A percentile compares a stretch with the other conserved stretches of the same genome.
phyloP scores from a whole-genome alignment of 1,140 invertebrate genomes.

The Leptinotarsa defecta region DNA sequence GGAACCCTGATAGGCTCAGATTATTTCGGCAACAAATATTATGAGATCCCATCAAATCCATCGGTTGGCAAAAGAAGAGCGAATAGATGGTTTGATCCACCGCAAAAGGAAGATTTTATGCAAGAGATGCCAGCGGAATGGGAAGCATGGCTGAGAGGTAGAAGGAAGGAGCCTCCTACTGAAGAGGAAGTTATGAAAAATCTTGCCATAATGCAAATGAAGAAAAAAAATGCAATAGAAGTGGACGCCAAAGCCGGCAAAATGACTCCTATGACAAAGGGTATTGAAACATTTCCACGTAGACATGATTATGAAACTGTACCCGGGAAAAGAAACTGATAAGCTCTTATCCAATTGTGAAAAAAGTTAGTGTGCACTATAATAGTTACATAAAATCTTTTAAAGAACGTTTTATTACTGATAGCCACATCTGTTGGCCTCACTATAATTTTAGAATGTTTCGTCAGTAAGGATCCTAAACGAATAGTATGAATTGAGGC shows the following conservation, averaged over 20 bases:
- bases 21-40: slow-evolving; percentile 81
- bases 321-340: slow-evolving; percentile 40
- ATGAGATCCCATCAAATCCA: slow-evolving; percentile 70
- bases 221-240: slow-evolving; percentile 74
- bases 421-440: too few relatives aligned
- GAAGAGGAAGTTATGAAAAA: slow-evolving; percentile 74
- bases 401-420: too few relatives aligned
- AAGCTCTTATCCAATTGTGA: not conserved
- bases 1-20: slow-evolving; percentile 65
- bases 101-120: slow-evolving; percentile 65
- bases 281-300: slow-evolving; percentile 52
- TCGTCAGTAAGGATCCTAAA: too few relatives aligned
- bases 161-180: slow-evolving; percentile 70
- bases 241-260: slow-evolving; percentile 62
- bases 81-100: slow-evolving; percentile 73
- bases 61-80: slow-evolving; percentile 63
- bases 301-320: slow-evolving; percentile 49
- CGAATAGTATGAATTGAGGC: too few relatives aligned
- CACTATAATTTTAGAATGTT: too few relatives aligned
- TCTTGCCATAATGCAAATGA: slow-evolving; percentile 69
- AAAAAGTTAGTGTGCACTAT: too few relatives aligned
- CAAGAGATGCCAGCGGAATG: slow-evolving; percentile 80
- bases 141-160: slow-evolving; percentile 79
- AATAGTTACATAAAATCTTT: too few relatives aligned
- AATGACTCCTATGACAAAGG: slow-evolving; percentile 48